Evolutionary conservation across 2,113 vertebrate species (phyloP).

Genomic region (Periophthalmodon schlosseri): DNA sequence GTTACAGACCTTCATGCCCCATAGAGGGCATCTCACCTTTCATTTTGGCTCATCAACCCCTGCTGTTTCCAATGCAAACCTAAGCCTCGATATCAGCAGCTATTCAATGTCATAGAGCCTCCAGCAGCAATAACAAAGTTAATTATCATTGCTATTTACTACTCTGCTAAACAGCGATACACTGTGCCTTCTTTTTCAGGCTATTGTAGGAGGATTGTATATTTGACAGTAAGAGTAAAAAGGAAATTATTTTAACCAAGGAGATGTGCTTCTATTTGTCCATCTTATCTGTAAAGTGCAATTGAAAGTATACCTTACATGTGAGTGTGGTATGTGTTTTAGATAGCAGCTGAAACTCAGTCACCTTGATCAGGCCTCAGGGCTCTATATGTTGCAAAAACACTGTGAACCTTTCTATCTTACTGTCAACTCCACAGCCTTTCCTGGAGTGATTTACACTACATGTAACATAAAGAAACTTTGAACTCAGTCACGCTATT

Average conservation of each 20-base stretch:
- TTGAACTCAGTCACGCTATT: neutral
- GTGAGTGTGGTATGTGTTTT: conserved; percentile 49
- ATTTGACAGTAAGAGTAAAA: neutral
- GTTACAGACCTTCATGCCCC: conserved; percentile 23
- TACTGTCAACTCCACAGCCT: conserved; percentile 4
- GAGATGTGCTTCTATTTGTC: neutral
- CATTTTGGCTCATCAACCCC: conserved; percentile 46
- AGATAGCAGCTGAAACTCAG: conserved; percentile 63
- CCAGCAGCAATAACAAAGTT: conserved; percentile 30
- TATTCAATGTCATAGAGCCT: conserved; percentile 35
- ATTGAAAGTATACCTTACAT: conserved; percentile 18
- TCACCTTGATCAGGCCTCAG: conserved; percentile 62
- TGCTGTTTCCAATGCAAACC: conserved; percentile 25
- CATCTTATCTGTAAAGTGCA: conserved; percentile 25
- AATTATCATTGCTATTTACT: neutral
- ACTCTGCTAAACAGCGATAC: neutral
- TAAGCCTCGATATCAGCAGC: conserved; percentile 39
- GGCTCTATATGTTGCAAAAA: conserved; percentile 32
- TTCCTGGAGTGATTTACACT: neutral
- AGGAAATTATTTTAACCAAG: neutral
- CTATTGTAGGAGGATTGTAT: neutral
- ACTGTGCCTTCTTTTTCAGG: neutral
- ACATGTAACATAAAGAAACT: neutral
- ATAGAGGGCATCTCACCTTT: conserved; percentile 40
- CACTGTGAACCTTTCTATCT: conserved; percentile 24